Percentiles rank a stretch among this genome's conserved stretches.
Conservation (phyloP, 2,888 invertebrate genomes). For the Eristalis tenax region DNA sequence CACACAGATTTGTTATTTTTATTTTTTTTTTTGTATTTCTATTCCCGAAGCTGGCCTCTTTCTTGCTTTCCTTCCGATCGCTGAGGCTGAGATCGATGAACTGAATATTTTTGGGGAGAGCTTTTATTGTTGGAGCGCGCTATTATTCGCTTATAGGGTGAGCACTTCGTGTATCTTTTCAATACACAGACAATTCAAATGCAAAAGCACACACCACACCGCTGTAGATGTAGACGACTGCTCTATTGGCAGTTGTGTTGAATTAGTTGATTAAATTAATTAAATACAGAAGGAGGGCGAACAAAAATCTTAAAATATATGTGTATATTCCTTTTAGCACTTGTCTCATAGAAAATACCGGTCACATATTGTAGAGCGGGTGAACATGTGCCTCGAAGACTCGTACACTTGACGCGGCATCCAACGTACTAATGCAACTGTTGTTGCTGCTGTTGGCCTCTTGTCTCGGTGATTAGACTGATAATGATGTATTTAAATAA, state of each 20-base stretch:
- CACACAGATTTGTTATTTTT: neutral
- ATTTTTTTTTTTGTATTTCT: conserved; percentile 2
- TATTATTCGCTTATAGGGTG: conserved; percentile 14
- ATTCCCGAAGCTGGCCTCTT: conserved; percentile 19
- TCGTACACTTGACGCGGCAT: conserved; percentile 24
- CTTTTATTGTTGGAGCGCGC: conserved; percentile 58
- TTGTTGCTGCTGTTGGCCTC: conserved; percentile 20
- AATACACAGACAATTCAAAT: conserved; percentile 29
- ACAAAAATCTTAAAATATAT: neutral
- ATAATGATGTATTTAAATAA: conserved; percentile 59
- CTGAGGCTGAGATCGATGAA: conserved; percentile 80
- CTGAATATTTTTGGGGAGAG: conserved; percentile 75
- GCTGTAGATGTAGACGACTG: conserved; percentile 9
- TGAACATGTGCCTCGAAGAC: neutral
- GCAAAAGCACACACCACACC: conserved; percentile 7
- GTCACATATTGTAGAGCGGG: conserved; percentile 22
- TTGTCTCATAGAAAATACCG: conserved; percentile 39
- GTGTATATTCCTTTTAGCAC: conserved; percentile 21
- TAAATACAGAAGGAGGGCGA: conserved; percentile 17
- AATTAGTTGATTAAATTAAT: conserved; percentile 67
- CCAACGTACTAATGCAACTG: conserved; percentile 17
- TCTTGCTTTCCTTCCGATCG: conserved; percentile 75
- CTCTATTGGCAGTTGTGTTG: conserved; percentile 62
- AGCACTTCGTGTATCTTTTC: conserved; percentile 21
- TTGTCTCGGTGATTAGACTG: conserved; percentile 42